Evolutionary conservation across 2,797 vertebrate species (phyloP), one percentile per base, ranked within the genome.

Genomic region (Danionella dracula): DNA sequence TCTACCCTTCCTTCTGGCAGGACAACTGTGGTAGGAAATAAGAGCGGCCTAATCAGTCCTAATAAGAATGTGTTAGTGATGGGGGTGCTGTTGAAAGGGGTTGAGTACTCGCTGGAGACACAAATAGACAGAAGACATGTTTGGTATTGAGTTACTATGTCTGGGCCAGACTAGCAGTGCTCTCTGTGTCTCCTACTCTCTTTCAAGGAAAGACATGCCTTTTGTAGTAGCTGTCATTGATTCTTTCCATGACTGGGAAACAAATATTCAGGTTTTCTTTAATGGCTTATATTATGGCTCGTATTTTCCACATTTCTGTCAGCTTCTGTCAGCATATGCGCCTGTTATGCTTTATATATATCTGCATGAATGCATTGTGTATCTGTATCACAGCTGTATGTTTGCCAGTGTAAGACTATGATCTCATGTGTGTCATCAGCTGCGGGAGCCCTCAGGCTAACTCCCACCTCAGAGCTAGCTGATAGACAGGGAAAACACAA

Each of bases 21-120:
- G 54, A 11, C 19, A n/a, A 38, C 60, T 21, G 73, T 76, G 77
- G 78, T 81, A 79, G 76, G 70, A 83, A 83, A 84, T 80, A 82
- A 84, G 76, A 84, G 78, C 82, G 83, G 74, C 77, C 74, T 75
- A 77, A 75, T 78, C 67, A 69, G 76, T 66, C 76, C 81, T 82
- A 84, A 87, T 86, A 79, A 81, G 64, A 85, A 78, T 77, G 72
- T 67, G 46, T 68, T 79, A 74, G 80, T 82, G 82, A 80, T 78
- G 72, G 49, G 61, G 57, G 54, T 66, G 71, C 77, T 73, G 34
- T 65, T 71, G 49, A 70, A 48, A 65, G 71, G 20, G 78, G 15
- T 38, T 54, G 57, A 56, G 70, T 70, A 38, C 10, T 68, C 56
- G 49, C 59, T 66, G 70, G 60, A 70, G 68, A 59, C 68, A 77